A percentile compares a stretch with the other conserved stretches of the same genome.
These are phyloP conservation scores for Bujurquina vittata DNA, from an alignment of 2,113 vertebrate species.

Conservation along the genomic window DNA sequence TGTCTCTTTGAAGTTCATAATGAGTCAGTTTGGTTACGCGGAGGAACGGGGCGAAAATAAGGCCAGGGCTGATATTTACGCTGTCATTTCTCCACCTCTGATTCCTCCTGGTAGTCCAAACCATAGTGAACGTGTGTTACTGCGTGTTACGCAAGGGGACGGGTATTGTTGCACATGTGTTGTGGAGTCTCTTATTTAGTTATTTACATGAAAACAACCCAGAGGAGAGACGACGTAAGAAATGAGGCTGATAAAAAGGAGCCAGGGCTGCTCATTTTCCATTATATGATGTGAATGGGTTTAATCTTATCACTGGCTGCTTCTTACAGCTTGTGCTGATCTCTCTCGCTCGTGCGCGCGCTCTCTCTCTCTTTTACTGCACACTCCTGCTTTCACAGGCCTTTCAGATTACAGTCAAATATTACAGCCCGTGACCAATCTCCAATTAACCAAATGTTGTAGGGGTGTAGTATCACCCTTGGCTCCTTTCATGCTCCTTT, in stretches of 20 bases:
- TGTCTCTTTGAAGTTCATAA: slow-evolving; percentile 86
- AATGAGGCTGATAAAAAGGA: slow-evolving; percentile 63
- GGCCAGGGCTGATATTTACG: slow-evolving; percentile 66
- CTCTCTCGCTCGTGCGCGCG: slow-evolving; percentile 48
- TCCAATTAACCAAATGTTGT: slow-evolving; percentile 84
- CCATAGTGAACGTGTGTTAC: slow-evolving; percentile 33
- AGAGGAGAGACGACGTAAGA: slow-evolving; percentile 51
- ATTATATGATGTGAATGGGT: slow-evolving; percentile 73
- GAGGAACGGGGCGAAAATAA: slow-evolving; percentile 69
- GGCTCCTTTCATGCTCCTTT: slow-evolving; percentile 78
- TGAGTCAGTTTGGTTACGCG: slow-evolving; percentile 81
- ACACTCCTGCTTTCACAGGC: slow-evolving; percentile 73
- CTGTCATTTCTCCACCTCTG: slow-evolving; percentile 68
- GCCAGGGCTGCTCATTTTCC: slow-evolving; percentile 64
- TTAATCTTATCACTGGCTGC: slow-evolving; percentile 80
- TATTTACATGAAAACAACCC: slow-evolving; percentile 66
- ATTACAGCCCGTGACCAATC: slow-evolving; percentile 82
- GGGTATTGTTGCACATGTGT: slow-evolving; percentile 44
- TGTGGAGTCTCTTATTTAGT: slow-evolving; percentile 22
- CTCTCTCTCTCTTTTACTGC: slow-evolving; percentile 60
- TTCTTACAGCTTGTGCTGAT: slow-evolving; percentile 74
- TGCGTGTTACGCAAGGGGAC: slow-evolving; percentile 12
- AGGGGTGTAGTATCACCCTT: slow-evolving; percentile 76
- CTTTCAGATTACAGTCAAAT: slow-evolving; percentile 83
- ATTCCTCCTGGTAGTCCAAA: slow-evolving; percentile 59